These are phyloP conservation scores for Sabatieria punctata DNA, from an alignment of 2,888 invertebrate species.

Conservation along the genomic window DNA sequence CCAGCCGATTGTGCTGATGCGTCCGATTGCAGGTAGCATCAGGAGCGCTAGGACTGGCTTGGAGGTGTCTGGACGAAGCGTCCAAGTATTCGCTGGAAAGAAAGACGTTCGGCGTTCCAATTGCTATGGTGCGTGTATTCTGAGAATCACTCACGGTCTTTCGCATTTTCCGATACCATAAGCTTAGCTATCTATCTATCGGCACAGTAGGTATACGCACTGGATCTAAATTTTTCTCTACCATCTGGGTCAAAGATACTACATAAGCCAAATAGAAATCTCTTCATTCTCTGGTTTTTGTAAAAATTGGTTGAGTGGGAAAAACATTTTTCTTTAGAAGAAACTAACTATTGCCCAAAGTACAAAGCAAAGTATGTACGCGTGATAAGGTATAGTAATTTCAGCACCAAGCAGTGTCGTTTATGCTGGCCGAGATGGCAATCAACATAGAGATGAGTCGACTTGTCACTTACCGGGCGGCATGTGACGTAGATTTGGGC, in stretches of 20 bases:
- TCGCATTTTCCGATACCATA: background rate
- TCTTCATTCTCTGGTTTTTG: too few species aligned
- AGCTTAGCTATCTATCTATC: too few species aligned
- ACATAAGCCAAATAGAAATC: too few species aligned
- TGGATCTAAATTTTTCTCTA: too few species aligned
- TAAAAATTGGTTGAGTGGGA: too few species aligned
- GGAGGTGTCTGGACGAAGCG: slow-evolving; percentile 77
- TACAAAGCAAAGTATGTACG: too few species aligned
- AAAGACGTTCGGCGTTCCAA: slow-evolving; percentile 69
- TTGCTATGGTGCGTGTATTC: slow-evolving; percentile 32
- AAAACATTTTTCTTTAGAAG: too few species aligned
- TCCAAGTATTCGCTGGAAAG: slow-evolving; percentile 75
- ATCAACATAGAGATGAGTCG: slow-evolving; percentile 71
- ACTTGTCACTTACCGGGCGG: slow-evolving; percentile 64
- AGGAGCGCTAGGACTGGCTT: slow-evolving; percentile 73
- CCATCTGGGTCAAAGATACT: too few species aligned
- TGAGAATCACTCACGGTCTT: background rate
- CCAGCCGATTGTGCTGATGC: too few species aligned
- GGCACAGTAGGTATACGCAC: too few species aligned
- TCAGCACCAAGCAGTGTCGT: slow-evolving; percentile 61
- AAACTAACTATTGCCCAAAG: too few species aligned
- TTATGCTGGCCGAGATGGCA: slow-evolving; percentile 88
- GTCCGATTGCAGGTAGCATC: slow-evolving; percentile 52
- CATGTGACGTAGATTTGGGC: slow-evolving; percentile 73
- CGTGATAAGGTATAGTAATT: too few species aligned